Conservation (phyloP, 2,113 vertebrate genomes). For the Numenius arquata region DNA sequence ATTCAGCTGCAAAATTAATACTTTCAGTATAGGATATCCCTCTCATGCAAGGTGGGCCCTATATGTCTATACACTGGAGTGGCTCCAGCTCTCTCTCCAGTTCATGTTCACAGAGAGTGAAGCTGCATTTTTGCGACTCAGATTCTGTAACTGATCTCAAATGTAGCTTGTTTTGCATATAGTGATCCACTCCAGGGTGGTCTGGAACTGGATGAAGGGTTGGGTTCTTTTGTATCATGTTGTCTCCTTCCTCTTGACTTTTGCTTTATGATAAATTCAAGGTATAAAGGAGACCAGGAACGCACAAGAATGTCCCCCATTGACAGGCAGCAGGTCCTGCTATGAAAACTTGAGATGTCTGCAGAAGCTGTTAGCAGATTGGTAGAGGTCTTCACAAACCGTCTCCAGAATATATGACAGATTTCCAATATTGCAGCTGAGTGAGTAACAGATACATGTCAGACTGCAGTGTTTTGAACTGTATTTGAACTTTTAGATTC, state of each 20-base stretch:
- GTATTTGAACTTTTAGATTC: background rate
- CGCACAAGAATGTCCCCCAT: background rate
- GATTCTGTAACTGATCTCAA: background rate
- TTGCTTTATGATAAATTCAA: background rate
- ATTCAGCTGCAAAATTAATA: background rate
- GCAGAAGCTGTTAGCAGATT: background rate
- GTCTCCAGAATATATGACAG: background rate
- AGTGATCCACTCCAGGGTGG: background rate
- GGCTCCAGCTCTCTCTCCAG: background rate
- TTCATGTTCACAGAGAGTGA: background rate
- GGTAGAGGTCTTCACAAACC: background rate
- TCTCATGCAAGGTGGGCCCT: background rate
- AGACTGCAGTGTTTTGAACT: background rate
- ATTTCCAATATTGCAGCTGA: background rate
- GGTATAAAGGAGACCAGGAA: background rate
- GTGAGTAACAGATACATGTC: background rate
- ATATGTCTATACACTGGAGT: background rate
- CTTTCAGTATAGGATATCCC: background rate
- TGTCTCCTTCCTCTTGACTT: background rate
- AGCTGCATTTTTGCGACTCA: background rate
- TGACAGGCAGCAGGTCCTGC: background rate
- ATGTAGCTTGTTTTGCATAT: background rate
- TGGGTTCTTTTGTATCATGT: background rate
- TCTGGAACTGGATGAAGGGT: background rate
- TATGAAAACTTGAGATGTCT: background rate